Evolutionary conservation across 2,113 vertebrate species (phyloP), one percentile per base, ranked within the genome.

Genomic region (Chrysemys picta): DNA sequence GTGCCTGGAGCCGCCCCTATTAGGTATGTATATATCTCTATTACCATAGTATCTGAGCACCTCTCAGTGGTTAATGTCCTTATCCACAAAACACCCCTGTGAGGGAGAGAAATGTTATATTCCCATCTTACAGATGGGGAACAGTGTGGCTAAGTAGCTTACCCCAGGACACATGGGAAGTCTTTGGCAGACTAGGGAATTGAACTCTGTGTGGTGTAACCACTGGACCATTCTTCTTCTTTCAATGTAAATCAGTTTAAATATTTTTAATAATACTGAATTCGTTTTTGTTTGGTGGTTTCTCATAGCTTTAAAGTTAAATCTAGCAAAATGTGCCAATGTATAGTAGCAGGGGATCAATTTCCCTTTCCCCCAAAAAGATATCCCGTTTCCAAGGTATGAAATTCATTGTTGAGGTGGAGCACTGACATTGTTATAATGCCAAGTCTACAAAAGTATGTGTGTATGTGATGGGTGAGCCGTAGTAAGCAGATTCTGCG

Each of bases 361-460:
- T 62, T 92, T 89, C 11, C 22, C 13, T 5, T 90, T 24, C 89
- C 93, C 91, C 59, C 80, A 45, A 12, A 62, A 81, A 62, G 25
- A 22, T 14, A 49, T 53, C 27, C 89, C 62, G 59, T 96, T 95
- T 91, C 1, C 21, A 87, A 13, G 3, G 7, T 29, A 56, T 45
- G 42, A 93, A 93, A 87, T 90, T 56, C 90, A 87, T 89, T 45
- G 76, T 94, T 92, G n/a, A 87, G 45, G 49, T 80, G 84, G 57
- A 92, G 90, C 29, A 92, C 52, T 82, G 38, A 49, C 76, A 29
- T 86, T 89, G 25, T 78, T 78, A 29, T 27, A 91, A 75, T 27
- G 82, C 2, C 29, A 90, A 87, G 10, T 81, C 5, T 81, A 88
- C 90, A 80, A 93, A 90, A 42, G 82, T 93, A 21, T 14, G 2